Evolutionary conservation across 2,888 invertebrate species (phyloP), one percentile per base, ranked within the genome.

Genomic region (Caenorhabditis sp.): DNA sequence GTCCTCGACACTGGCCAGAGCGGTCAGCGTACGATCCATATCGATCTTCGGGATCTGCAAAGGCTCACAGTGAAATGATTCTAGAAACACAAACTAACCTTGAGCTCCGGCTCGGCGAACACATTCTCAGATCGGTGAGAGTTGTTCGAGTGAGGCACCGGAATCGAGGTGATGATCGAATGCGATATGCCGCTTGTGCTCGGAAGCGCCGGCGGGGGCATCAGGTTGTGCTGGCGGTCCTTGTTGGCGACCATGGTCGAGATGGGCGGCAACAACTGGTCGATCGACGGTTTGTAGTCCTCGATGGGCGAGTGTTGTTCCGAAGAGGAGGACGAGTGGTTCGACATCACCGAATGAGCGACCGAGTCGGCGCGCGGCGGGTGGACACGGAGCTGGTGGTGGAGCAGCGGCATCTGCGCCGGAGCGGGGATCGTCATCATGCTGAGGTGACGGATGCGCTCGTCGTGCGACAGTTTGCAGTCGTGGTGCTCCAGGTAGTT

Each of bases 381-480:
- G 11, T 68, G 55, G n/a, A 65, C 35, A 5, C 66, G 37, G 24
- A 46, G 45, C 24, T 32, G 52, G 35, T 56, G 62, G 24, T 61
- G 56, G 3, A 45, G 35, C 9, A 24, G 24, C 6, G 24, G 43
- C 9, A 45, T 55, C 0, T 22, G 50, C 11, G 56, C 1, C 17
- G 68, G 26, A 17, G 35, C 15, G 24, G 68, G 58, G 13, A 76
- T 70, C n/a, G 50, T 52, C 52, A 72, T 11, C 24, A 20, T 53
- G 3, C 43, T 41, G 7, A 78, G 17, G 6, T 61, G 61, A 41
- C 27, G 24, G 17, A 58, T 50, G 24, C 77, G 46, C 27, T 78
- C 77, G 8, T 70, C 75, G 13, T 37, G 45, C 15, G 52, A 62
- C 65, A 80, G 15, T 62, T 80, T 80, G 45, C 80, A 78, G n/a